Evolutionary conservation across 2,113 vertebrate species (phyloP).

Genomic region (Ursus arctos): DNA sequence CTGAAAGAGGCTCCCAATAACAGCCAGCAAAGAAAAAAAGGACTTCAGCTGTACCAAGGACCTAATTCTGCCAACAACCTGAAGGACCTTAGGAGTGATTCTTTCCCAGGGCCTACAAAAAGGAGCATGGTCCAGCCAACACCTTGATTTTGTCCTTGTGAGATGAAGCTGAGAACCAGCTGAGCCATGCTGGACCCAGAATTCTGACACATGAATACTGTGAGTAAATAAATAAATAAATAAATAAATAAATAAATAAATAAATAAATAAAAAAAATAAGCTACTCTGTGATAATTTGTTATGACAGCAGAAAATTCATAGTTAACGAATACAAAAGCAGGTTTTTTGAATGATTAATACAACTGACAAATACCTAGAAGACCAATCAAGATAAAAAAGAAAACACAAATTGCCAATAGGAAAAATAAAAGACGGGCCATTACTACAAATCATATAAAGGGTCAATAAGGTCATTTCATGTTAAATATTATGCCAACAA

Average conservation of each 20-base stretch:
- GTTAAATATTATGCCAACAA: neutral
- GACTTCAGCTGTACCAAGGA: no score
- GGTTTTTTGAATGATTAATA: neutral
- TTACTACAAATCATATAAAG: neutral
- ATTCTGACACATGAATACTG: neutral
- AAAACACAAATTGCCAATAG: neutral
- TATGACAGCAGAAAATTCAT: neutral
- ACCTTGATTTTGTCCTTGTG: neutral
- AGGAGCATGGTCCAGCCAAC: neutral
- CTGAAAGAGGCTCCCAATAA: neutral
- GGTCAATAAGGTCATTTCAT: neutral
- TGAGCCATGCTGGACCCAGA: neutral
- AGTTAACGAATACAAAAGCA: neutral
- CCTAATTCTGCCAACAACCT: neutral
- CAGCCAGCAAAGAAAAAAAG: neutral
- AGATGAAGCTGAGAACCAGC: neutral
- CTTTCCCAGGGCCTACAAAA: neutral
- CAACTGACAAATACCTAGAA: neutral
- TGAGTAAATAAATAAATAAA: neutral
- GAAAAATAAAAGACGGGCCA: neutral
- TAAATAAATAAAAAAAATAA: neutral
- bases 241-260: no score
- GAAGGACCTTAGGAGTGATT: neutral
- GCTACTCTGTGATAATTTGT: neutral
- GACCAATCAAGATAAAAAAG: neutral